Percentiles rank a stretch among this genome's conserved stretches.
Conservation (phyloP, 2,797 vertebrate genomes). For the Darevskia nairensis region DNA sequence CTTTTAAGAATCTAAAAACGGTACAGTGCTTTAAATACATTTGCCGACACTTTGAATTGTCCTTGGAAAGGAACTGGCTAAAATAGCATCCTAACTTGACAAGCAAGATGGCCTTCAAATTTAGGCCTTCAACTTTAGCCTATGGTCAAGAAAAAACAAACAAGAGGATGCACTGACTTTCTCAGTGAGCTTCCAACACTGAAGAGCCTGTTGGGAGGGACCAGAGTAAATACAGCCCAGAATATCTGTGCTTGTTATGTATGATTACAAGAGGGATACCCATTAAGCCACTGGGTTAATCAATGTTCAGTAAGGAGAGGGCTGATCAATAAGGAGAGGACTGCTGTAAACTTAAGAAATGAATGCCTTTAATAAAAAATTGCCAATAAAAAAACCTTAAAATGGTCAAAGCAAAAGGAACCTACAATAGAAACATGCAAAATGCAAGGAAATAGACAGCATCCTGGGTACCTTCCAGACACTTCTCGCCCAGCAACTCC, state of each 20-base stretch:
- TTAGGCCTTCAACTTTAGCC: too few species aligned
- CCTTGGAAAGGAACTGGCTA: too few species aligned
- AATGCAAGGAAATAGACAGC: rapidly evolving
- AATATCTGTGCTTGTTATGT: background rate
- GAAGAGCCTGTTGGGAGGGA: too few species aligned
- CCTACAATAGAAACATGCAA: background rate
- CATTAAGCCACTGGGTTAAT: background rate
- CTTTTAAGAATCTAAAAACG: background rate
- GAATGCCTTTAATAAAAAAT: background rate
- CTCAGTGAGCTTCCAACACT: background rate
- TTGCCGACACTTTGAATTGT: too few species aligned
- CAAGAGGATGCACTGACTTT: too few species aligned
- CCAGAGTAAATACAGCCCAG: background rate
- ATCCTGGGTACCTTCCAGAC: conserved; percentile 80
- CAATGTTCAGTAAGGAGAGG: background rate
- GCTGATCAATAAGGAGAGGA: background rate
- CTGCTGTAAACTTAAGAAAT: background rate
- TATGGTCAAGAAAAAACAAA: too few species aligned
- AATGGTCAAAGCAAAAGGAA: background rate
- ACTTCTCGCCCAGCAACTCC: conserved; percentile 84
- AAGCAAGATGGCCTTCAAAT: too few species aligned
- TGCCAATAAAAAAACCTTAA: background rate
- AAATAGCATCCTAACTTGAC: too few species aligned
- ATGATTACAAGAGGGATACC: background rate
- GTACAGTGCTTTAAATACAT: too few species aligned